Conservation (phyloP, 2,113 vertebrate genomes). For the Cygnus atratus region DNA sequence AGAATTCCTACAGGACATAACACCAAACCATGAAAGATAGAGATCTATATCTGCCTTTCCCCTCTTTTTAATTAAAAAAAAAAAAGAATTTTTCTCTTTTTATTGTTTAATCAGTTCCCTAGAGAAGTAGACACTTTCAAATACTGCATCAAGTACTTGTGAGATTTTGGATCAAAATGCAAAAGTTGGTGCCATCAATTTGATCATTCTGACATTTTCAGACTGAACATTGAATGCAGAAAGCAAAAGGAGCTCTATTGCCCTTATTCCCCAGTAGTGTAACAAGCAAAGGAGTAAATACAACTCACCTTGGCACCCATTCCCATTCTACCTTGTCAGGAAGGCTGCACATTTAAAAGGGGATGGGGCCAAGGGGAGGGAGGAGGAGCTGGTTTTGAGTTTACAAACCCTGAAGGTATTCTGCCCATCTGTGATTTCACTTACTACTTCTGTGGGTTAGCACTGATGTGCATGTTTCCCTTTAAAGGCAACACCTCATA, state of each 20-base stretch:
- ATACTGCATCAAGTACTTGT: not conserved
- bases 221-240: not conserved
- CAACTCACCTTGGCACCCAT: not conserved
- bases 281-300: not conserved
- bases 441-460: not conserved
- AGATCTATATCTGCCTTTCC: not conserved
- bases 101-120: not conserved
- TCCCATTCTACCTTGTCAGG: too few relatives aligned
- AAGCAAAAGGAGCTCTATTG: not conserved
- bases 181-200: not conserved
- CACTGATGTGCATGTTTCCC: not conserved
- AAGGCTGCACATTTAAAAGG: too few relatives aligned
- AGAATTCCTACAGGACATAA: not conserved
- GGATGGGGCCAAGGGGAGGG: too few relatives aligned
- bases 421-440: not conserved
- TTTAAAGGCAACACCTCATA: not conserved
- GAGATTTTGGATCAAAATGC: not conserved
- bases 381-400: not conserved
- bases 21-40: not conserved
- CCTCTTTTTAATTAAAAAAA: too few relatives aligned
- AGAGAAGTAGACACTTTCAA: not conserved
- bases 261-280: not conserved
- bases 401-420: not conserved
- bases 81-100: too few relatives aligned
- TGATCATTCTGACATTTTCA: not conserved